Conservation (phyloP, 2,797 vertebrate species). For the Eupleurogrammus muticus region DNA sequence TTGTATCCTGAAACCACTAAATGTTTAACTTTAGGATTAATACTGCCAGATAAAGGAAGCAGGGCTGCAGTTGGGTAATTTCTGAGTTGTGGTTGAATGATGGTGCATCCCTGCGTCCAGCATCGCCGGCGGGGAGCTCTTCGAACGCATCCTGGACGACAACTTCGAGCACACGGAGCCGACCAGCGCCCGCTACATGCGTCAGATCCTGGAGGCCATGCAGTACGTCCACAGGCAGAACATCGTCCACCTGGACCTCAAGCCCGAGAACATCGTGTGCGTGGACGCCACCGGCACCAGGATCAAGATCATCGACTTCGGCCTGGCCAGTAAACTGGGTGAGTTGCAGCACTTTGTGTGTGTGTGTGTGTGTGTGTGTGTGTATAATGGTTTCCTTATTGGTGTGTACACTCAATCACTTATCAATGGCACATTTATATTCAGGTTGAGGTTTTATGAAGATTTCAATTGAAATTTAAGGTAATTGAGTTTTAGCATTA, state of each 20-base stretch:
- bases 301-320: constrained; percentile 92
- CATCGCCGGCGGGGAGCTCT: constrained; percentile 91
- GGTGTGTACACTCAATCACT: too few relatives aligned
- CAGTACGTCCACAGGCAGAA: constrained; percentile 87
- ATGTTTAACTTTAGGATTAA: neutral
- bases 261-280: constrained; percentile 92
- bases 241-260: constrained; percentile 90
- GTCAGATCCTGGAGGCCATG: constrained; percentile 90
- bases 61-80: neutral
- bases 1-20: too few relatives aligned
- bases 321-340: constrained; percentile 88
- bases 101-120: constrained; percentile 61
- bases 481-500: too few relatives aligned
- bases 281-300: constrained; percentile 80
- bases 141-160: constrained; percentile 88
- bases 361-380: too few relatives aligned
- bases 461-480: too few relatives aligned
- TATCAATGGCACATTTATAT: too few relatives aligned
- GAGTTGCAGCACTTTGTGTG: too few relatives aligned
- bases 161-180: constrained; percentile 91
- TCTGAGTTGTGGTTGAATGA: neutral
- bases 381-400: too few relatives aligned
- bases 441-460: too few relatives aligned
- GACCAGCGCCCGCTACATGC: constrained; percentile 87
- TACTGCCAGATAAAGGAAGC: neutral